Evolutionary conservation across 2,888 invertebrate genomes (phyloP), one percentile per base, ranked within the genome.

Genomic region (Melanophora roralis): DNA sequence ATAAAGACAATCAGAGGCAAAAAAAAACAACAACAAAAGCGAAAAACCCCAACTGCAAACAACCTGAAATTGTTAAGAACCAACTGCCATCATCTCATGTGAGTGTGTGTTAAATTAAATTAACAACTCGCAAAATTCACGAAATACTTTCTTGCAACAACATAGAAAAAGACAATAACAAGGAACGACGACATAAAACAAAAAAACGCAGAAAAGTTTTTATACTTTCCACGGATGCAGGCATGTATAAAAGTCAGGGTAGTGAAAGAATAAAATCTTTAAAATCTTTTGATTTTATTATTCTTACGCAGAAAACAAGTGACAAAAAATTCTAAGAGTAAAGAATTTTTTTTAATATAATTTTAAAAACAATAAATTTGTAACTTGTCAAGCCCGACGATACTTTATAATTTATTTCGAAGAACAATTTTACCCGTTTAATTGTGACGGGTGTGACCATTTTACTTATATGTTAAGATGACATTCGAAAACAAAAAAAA

Each of bases 71-170:
- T 74, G 72, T 65, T 76, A 76, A 68, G 69, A 69, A 72, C n/a
- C 65, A 71, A 76, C 72, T 80, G 64, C 73, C 68, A 72, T 60
- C 62, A 72, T 60, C 62, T 68, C 69, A 62, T 71, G 49, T 47
- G 68, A 67, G 62, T 76, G 80, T 76, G 76, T 73, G 51, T 80
- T 68, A 80, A 80, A 80, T 80, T 80, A 80, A 80, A 80, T 80
- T 80, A 80, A 80, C 80, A 80, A 80, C 80, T 80, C 59, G 72
- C 72, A 72, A 72, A 72, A 80, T 80, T 80, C 80, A 76, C 51
- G 72, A 73, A 80, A 80, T 80, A 76, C 62, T 80, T 80, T 80
- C 76, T 72, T 76, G 80, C 80, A 72, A 68, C 75, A 75, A 72
- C 49, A 74, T 45, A 65, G 23, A 34, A 49, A 14, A 45, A 38